Evolutionary conservation across 2,113 vertebrate genomes (phyloP).

Genomic region (Thomomys bottae): DNA sequence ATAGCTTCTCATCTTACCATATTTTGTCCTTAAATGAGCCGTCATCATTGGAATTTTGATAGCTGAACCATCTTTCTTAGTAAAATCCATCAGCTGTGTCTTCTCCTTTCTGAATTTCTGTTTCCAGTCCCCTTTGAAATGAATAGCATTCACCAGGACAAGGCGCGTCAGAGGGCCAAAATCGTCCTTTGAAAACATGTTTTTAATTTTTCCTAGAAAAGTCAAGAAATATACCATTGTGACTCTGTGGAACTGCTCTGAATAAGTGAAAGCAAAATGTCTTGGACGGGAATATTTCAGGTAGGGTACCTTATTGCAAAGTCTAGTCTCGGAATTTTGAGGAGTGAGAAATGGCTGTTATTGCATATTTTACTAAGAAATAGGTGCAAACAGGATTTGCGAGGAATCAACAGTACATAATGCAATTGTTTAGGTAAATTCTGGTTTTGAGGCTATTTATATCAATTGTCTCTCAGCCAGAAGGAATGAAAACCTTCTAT

Average conservation of each 20-base stretch:
- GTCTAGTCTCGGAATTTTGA: background rate
- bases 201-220: conserved; percentile 77
- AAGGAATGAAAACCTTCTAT: conserved; percentile 9
- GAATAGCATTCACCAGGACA: conserved; percentile 81
- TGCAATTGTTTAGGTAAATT: background rate
- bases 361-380: conserved; percentile 7
- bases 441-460: background rate
- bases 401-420: background rate
- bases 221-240: background rate
- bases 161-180: conserved; percentile 80
- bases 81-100: conserved; percentile 69
- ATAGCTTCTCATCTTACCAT: conserved; percentile 31
- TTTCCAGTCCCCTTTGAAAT: conserved; percentile 81
- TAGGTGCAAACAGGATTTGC: background rate
- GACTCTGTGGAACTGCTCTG: background rate
- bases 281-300: background rate
- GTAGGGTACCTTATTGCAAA: background rate
- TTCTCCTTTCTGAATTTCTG: conserved; percentile 77
- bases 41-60: conserved; percentile 73
- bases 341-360: background rate
- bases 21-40: conserved; percentile 71
- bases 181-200: conserved; percentile 76
- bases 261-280: conserved; percentile 9
- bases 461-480: background rate
- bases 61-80: conserved; percentile 64